A percentile compares a stretch with the other conserved stretches of the same genome.
Conservation (phyloP, 2,888 invertebrate genomes). For the Meiosimyza platycephala region DNA sequence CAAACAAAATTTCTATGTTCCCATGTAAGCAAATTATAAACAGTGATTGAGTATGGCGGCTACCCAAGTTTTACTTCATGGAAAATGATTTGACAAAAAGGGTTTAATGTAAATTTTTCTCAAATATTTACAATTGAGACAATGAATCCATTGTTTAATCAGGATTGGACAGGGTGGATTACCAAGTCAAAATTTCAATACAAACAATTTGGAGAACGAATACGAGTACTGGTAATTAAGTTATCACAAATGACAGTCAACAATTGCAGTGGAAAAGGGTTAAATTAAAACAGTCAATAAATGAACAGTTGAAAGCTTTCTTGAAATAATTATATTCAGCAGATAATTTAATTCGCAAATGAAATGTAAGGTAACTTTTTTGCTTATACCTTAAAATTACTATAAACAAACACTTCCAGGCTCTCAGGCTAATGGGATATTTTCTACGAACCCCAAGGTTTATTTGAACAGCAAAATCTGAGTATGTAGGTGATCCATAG, state of each 20-base stretch:
- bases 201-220: neutral
- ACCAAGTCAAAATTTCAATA: slow-evolving; percentile 32
- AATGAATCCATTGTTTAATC: slow-evolving; percentile 17
- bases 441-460: too few species aligned
- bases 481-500: too few species aligned
- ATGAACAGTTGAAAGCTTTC: too few species aligned
- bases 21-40: neutral
- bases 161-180: slow-evolving; percentile 6
- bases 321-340: too few species aligned
- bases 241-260: slow-evolving; percentile 2
- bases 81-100: neutral
- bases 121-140: slow-evolving; percentile 35
- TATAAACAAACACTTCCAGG: too few species aligned
- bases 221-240: slow-evolving; percentile 9
- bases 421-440: too few species aligned
- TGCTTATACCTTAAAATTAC: too few species aligned
- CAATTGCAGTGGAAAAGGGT: neutral
- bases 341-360: too few species aligned
- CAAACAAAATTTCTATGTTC: too few species aligned
- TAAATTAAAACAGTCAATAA: too few species aligned
- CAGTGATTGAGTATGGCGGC: neutral
- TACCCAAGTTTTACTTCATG: neutral
- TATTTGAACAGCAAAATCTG: too few species aligned
- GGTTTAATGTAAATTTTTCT: slow-evolving; percentile 31
- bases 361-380: too few species aligned